phyloP scores from a whole-genome alignment of 2,113 vertebrate genomes.

The Pelobates fuscus region DNA sequence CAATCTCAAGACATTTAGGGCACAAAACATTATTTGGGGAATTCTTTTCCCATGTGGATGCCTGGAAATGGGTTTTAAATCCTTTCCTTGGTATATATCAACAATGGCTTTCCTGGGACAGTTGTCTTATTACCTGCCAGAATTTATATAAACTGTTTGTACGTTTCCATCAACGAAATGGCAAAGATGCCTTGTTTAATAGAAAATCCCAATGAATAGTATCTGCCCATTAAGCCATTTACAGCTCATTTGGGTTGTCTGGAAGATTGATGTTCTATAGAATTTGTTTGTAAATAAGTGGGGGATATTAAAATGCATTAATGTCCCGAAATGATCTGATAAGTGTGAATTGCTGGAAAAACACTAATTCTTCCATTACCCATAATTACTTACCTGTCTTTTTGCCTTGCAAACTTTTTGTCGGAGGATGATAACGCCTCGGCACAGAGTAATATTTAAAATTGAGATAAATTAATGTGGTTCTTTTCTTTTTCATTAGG shows the following conservation, averaged over 20 bases:
- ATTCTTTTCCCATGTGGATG: too few species aligned
- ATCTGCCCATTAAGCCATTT: not conserved
- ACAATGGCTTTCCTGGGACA: not conserved
- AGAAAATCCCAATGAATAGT: not conserved
- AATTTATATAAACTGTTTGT: not conserved
- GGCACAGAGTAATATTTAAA: constrained; percentile 19
- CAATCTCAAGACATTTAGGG: too few species aligned
- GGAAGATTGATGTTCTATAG: not conserved
- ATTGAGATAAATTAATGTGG: constrained; percentile 39
- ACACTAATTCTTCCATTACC: constrained; percentile 25
- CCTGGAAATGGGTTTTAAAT: too few species aligned
- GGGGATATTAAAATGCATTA: not conserved
- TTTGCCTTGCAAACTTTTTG: constrained; percentile 10
- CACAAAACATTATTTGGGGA: too few species aligned
- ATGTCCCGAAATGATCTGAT: constrained; percentile 6
- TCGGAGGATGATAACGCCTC: constrained; percentile 14
- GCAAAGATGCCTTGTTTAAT: not conserved
- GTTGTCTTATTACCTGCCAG: not conserved
- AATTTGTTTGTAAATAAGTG: not conserved
- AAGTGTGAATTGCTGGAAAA: not conserved
- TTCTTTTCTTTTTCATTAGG: constrained; percentile 43
- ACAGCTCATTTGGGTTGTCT: not conserved
- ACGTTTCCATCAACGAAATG: not conserved
- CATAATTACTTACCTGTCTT: constrained; percentile 25
- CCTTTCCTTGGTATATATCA: not conserved